phyloP scores from a whole-genome alignment of 92 coral and sea anemone genomes.

The Epizoanthus rinbou region DNA sequence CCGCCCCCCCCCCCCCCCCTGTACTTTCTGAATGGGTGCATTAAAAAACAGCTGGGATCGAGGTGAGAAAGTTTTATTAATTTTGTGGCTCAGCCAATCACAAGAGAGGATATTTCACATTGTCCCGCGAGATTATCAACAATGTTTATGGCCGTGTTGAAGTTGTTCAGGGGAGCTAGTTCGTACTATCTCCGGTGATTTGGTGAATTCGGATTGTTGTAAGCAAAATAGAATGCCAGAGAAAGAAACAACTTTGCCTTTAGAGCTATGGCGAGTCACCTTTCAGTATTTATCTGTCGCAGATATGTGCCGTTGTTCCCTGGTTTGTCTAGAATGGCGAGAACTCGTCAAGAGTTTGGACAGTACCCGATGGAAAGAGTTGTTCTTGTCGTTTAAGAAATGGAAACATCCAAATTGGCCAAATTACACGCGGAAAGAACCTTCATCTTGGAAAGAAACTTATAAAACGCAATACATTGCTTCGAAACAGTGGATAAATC shows the following conservation, averaged over 20 bases:
- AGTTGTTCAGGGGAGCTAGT: conserved; percentile 4
- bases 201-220: background rate
- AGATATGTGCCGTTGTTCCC: conserved; percentile 92
- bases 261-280: conserved; percentile 95
- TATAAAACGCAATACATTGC: conserved; percentile 86
- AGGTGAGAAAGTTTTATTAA: conserved; percentile 5
- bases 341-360: conserved; percentile 96
- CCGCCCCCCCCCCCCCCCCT: no score
- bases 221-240: conserved; percentile 70
- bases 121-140: conserved; percentile 26
- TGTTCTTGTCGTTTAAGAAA: conserved; percentile 77
- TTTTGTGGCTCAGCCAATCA: conserved; percentile 20
- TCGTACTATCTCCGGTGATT: background rate
- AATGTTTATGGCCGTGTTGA: background rate
- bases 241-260: conserved; percentile 78
- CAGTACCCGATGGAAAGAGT: conserved; percentile 93
- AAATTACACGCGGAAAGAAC: conserved; percentile 78
- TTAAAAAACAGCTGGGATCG: conserved; percentile 32
- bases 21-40: no score
- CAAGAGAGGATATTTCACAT: background rate
- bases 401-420: conserved; percentile 99
- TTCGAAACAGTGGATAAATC: conserved; percentile 89
- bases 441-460: conserved; percentile 91
- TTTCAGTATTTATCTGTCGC: conserved; percentile 74
- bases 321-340: conserved; percentile 93